Conservation (phyloP, 2,888 invertebrate genomes). For the Cryptosula pallasiana region DNA sequence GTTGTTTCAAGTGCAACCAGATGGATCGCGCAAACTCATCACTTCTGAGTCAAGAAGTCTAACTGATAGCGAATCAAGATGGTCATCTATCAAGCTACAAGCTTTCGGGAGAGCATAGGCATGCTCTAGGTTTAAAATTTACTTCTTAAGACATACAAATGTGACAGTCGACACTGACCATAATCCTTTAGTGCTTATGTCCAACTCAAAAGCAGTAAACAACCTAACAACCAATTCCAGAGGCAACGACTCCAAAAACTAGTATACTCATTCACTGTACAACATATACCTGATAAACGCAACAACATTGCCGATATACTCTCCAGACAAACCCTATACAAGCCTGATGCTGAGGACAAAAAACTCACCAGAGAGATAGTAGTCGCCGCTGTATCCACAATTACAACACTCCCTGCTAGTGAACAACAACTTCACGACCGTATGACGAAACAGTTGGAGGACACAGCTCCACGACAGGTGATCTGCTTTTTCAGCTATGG, state of each 20-base stretch:
- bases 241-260: neutral
- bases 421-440: neutral
- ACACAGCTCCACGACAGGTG: neutral
- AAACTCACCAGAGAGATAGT: neutral
- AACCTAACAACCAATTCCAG: neutral
- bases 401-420: slow-evolving; percentile 1
- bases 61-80: neutral
- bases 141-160: neutral
- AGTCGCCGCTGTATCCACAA: neutral
- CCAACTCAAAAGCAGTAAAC: neutral
- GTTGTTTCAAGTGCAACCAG: neutral
- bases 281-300: neutral
- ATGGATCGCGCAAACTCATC: neutral
- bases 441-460: neutral
- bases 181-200: neutral
- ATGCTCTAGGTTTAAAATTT: neutral
- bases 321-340: neutral
- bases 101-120: neutral
- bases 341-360: neutral
- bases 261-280: neutral
- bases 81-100: neutral
- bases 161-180: neutral
- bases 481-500: neutral
- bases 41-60: neutral
- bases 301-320: neutral